These are phyloP conservation scores for Athalia circularis DNA, from an alignment of 2,888 invertebrate genomes.

Conservation along the genomic window DNA sequence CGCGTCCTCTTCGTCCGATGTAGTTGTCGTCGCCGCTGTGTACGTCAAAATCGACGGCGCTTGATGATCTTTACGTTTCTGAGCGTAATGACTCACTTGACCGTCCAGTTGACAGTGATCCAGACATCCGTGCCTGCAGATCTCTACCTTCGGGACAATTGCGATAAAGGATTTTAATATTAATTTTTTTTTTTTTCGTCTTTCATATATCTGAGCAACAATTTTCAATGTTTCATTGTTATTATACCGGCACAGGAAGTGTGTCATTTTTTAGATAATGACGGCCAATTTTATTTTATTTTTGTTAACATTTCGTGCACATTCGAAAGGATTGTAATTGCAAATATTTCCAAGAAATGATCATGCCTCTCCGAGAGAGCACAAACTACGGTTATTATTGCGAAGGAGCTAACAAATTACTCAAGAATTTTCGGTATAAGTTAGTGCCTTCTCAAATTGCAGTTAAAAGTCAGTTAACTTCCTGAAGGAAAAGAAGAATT, in stretches of 20 bases:
- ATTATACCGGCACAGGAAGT: too few species aligned
- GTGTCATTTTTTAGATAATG: not conserved
- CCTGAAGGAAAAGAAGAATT: not conserved
- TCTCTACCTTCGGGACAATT: conserved; percentile 79
- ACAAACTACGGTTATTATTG: not conserved
- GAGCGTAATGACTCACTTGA: conserved; percentile 74
- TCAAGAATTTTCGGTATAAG: too few species aligned
- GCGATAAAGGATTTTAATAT: conserved; percentile 2
- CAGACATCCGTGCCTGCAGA: conserved; percentile 93
- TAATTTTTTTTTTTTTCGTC: not conserved
- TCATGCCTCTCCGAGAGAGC: not conserved
- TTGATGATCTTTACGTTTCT: conserved; percentile 76
- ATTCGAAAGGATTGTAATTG: not conserved
- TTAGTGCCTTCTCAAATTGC: not conserved
- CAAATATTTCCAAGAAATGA: not conserved
- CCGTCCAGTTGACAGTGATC: conserved; percentile 90
- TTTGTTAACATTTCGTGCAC: conserved; percentile 12
- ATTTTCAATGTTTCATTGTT: too few species aligned
- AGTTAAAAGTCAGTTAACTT: conserved; percentile 6
- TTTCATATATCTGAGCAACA: too few species aligned
- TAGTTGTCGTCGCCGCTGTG: conserved; percentile 49
- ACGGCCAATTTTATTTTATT: conserved; percentile 16
- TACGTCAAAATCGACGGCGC: conserved; percentile 60
- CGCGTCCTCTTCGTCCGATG: conserved; percentile 70
- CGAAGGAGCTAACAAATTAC: not conserved